phyloP scores from a whole-genome alignment of 2,113 vertebrate species.

The Hemibagrus wyckioides region DNA sequence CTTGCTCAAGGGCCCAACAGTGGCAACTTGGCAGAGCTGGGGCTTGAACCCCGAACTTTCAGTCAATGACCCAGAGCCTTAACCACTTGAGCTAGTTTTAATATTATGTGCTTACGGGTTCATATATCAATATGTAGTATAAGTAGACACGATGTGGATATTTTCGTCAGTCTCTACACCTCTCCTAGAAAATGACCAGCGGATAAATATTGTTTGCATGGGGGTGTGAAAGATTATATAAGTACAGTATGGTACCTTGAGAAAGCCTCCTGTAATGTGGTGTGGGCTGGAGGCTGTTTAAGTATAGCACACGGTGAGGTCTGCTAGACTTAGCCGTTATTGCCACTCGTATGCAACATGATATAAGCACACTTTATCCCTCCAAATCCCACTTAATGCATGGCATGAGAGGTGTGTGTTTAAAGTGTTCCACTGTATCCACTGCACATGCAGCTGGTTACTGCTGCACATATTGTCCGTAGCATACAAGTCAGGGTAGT shows the following conservation, averaged over 20 bases:
- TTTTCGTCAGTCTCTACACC: neutral
- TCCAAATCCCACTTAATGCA: constrained; percentile 21
- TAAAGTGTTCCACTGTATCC: constrained; percentile 2
- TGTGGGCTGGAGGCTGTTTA: constrained; percentile 37
- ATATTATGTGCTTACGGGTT: too few species aligned
- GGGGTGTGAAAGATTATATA: constrained; percentile 42
- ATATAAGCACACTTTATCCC: constrained; percentile 32
- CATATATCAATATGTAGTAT: too few species aligned
- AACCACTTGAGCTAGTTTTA: too few species aligned
- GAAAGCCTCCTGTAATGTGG: constrained; percentile 29
- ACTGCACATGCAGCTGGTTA: neutral
- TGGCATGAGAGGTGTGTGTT: constrained; percentile 20
- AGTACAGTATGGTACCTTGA: constrained; percentile 33
- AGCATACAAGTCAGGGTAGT: neutral
- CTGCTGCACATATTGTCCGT: neutral
- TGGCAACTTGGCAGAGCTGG: too few species aligned
- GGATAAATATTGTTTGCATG: constrained; percentile 3
- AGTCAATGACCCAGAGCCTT: too few species aligned
- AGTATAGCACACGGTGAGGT: constrained; percentile 38
- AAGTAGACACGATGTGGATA: neutral
- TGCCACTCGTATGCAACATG: constrained; percentile 37
- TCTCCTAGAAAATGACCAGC: constrained; percentile 13
- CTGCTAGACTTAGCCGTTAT: constrained; percentile 33
- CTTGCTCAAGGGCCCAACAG: too few species aligned
- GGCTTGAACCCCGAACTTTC: too few species aligned